Evolutionary conservation across 2,797 vertebrate species (phyloP).

Genomic region (Tolypeutes matacus): DNA sequence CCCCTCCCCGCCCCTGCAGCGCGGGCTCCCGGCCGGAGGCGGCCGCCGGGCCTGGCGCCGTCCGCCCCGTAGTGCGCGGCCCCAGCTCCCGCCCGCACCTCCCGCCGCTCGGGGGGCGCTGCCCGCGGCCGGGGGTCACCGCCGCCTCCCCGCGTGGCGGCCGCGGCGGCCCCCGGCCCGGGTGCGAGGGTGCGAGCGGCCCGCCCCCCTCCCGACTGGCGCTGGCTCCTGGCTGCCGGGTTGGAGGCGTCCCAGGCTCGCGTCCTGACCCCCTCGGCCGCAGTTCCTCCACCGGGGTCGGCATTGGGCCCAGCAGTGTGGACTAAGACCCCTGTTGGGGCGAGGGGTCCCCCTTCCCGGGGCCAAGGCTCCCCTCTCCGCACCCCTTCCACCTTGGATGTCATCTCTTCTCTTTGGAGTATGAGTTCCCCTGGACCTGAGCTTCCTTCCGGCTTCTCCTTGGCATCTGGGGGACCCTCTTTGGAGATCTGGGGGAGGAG

Average conservation of each 20-base stretch:
- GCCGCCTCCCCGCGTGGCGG: constrained; percentile 10
- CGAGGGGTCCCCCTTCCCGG: no score
- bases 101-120: neutral
- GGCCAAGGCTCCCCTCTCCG: neutral
- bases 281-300: neutral
- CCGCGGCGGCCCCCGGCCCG: neutral
- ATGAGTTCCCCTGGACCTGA: no score
- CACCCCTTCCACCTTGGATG: no score
- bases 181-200: constrained; percentile 65
- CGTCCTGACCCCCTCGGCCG: neutral
- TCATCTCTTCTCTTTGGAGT: neutral
- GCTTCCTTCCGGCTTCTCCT: neutral
- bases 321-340: neutral
- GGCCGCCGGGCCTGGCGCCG: constrained; percentile 6
- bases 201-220: neutral
- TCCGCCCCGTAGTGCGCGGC: neutral
- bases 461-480: neutral
- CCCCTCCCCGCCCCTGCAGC: constrained; percentile 48
- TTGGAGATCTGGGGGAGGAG: neutral
- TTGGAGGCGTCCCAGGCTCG: neutral
- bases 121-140: neutral
- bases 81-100: neutral
- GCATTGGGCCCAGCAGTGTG: neutral
- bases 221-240: neutral
- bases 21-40: constrained; percentile 7